These are phyloP conservation scores for Mugil cephalus DNA, from an alignment of 2,113 vertebrate species.

Conservation along the genomic window DNA sequence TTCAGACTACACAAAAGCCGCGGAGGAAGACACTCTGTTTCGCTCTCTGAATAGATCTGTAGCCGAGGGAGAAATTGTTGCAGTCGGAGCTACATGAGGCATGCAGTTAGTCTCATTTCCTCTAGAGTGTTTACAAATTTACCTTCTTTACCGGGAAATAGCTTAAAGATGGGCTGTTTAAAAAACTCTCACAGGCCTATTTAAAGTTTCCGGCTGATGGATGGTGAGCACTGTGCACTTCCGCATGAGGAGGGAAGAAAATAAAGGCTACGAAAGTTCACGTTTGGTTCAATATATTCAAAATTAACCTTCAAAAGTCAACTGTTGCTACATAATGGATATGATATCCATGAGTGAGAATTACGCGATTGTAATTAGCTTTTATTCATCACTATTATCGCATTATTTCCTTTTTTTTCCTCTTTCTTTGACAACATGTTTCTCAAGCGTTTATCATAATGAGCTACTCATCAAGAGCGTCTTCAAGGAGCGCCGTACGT, in stretches of 20 bases:
- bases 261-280: background rate
- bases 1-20: constrained; percentile 26
- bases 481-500: background rate
- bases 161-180: constrained; percentile 28
- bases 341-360: no score
- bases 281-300: background rate
- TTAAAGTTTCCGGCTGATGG: constrained; percentile 28
- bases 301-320: no score
- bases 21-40: constrained; percentile 21
- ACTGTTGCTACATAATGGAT: no score
- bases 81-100: constrained; percentile 54
- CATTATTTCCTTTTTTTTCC: background rate
- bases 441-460: constrained; percentile 18
- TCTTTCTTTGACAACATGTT: constrained; percentile 2
- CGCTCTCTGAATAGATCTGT: constrained; percentile 51
- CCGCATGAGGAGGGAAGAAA: background rate
- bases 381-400: no score
- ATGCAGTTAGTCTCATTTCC: constrained; percentile 48
- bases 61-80: constrained; percentile 55
- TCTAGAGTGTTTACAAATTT: constrained; percentile 37
- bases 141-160: constrained; percentile 43
- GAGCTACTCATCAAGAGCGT: constrained; percentile 16
- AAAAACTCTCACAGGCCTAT: constrained; percentile 22
- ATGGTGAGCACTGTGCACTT: background rate
- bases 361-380: no score